Percentiles rank a stretch among this genome's conserved stretches.
These are phyloP conservation scores for Spinibarbus caldwelli DNA, from an alignment of 2,797 vertebrate species.

Conservation along the genomic window DNA sequence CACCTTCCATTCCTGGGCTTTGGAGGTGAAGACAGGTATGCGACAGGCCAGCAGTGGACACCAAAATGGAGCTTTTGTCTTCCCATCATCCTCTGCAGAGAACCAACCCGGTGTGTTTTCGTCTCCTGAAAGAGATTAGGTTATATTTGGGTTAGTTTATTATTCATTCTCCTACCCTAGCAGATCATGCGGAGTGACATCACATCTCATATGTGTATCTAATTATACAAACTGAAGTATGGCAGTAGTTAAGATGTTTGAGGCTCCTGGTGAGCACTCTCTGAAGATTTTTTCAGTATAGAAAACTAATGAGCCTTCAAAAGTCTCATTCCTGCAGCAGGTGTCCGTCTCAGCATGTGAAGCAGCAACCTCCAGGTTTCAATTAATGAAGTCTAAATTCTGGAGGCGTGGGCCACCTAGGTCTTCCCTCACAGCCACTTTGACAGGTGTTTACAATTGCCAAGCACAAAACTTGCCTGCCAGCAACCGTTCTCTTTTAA, in stretches of 20 bases:
- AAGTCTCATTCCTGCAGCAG: constrained; percentile 66
- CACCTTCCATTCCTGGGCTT: constrained; percentile 87
- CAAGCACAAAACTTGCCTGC: constrained; percentile 57
- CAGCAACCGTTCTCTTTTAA: constrained; percentile 53
- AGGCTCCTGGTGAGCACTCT: not conserved
- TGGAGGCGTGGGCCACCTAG: constrained; percentile 51
- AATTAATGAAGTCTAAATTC: constrained; percentile 67
- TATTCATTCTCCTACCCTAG: not conserved
- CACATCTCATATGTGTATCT: constrained; percentile 3
- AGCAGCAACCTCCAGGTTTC: constrained; percentile 62
- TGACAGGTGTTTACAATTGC: constrained; percentile 66
- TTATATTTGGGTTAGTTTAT: constrained; percentile 5
- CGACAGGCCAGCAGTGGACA: constrained; percentile 88
- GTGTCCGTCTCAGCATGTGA: constrained; percentile 65
- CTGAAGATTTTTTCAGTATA: constrained; percentile 18
- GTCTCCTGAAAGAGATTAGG: constrained; percentile 75
- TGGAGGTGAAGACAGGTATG: constrained; percentile 85
- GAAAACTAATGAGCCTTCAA: constrained; percentile 60
- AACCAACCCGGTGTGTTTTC: constrained; percentile 94
- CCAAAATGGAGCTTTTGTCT: constrained; percentile 83
- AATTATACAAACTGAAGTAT: constrained; percentile 36
- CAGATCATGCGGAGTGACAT: not conserved
- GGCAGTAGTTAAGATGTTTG: constrained; percentile 14
- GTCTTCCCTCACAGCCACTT: constrained; percentile 50
- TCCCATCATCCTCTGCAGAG: constrained; percentile 88